phyloP scores from a whole-genome alignment of 2,797 vertebrate genomes.

The Etheostoma perlongum region DNA sequence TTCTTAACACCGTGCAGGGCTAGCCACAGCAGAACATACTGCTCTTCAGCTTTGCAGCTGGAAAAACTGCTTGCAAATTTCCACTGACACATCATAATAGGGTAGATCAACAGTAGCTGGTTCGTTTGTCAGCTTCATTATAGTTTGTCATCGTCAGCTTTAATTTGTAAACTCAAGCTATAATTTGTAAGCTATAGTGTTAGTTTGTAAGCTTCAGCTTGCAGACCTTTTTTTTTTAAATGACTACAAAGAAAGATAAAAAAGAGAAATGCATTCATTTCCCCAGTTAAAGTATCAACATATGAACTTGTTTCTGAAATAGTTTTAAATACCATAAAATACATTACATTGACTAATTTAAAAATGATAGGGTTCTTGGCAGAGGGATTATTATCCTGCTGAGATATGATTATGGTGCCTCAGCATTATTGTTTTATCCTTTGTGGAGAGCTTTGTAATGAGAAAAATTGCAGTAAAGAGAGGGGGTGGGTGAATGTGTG shows the following conservation, averaged over 20 bases:
- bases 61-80: neutral
- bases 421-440: slow-evolving; percentile 34
- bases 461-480: slow-evolving; percentile 12
- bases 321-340: neutral
- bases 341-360: slow-evolving; percentile 12
- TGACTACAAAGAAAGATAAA: neutral
- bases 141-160: too few relatives aligned
- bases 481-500: neutral
- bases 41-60: neutral
- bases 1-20: neutral
- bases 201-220: too few relatives aligned
- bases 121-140: too few relatives aligned
- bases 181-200: too few relatives aligned
- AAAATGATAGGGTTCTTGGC: slow-evolving; percentile 13
- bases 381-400: slow-evolving; percentile 32
- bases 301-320: neutral
- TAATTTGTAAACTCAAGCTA: too few relatives aligned
- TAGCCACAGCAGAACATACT: neutral
- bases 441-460: slow-evolving; percentile 29
- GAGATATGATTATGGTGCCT: slow-evolving; percentile 37
- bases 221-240: neutral
- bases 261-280: neutral
- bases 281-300: neutral
- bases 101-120: too few relatives aligned
- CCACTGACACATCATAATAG: too few relatives aligned